These are phyloP conservation scores for Bubo bubo DNA, from an alignment of 2,113 vertebrate genomes.

Conservation along the genomic window DNA sequence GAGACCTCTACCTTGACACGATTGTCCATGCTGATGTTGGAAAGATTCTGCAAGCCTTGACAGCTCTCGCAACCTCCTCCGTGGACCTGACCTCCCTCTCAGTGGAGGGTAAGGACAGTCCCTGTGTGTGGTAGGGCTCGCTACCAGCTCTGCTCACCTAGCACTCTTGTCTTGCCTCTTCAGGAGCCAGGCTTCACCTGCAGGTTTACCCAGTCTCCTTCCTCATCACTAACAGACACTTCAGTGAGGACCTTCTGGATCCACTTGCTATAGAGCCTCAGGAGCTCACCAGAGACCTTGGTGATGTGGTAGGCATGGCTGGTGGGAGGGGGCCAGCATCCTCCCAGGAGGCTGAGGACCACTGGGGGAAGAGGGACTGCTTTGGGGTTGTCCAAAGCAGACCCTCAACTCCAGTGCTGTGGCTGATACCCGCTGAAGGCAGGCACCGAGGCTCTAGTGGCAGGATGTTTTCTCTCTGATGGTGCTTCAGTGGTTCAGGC, in stretches of 20 bases:
- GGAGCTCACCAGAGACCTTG: not conserved
- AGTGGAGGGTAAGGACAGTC: slow-evolving; percentile 25
- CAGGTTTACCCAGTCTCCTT: slow-evolving; percentile 30
- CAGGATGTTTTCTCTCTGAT: not conserved
- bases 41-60: not conserved
- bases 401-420: not conserved
- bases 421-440: not conserved
- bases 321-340: not conserved
- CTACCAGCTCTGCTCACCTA: not conserved
- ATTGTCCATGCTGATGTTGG: not conserved
- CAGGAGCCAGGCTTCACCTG: slow-evolving; percentile 16
- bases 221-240: slow-evolving; percentile 1
- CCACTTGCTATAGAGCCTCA: not conserved
- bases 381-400: not conserved
- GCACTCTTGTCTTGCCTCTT: accelerated
- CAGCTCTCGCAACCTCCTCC: not conserved
- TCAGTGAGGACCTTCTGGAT: not conserved
- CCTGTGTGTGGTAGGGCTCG: accelerated
- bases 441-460: too few relatives aligned
- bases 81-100: slow-evolving; percentile 16
- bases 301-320: not conserved
- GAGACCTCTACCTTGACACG: not conserved
- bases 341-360: too few relatives aligned
- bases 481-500: not conserved
- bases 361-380: not conserved